Evolutionary conservation across 2,113 vertebrate genomes (phyloP), one percentile per base, ranked within the genome.

Genomic region (Microcebus tavaratra): DNA sequence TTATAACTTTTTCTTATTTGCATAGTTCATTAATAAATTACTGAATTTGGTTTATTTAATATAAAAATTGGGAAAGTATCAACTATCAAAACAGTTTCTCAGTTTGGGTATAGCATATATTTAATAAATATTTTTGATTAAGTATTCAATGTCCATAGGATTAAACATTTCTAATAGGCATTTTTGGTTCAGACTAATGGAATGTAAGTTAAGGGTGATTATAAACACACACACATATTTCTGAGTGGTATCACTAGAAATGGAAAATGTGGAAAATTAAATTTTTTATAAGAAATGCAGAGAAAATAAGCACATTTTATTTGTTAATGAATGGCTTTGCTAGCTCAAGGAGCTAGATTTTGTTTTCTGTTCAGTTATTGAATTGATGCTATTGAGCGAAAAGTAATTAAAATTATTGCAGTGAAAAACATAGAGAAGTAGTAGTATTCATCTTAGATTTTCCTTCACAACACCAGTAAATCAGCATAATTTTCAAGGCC

Each of bases 401-500:
- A 94, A 73, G 23, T 79, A 61, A 57, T 89, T 91, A 83, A 39
- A 93, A 68, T 72, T 95, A 76, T 50, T 87, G 42, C 81, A 90
- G 21, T 96, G 48, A 75, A 78, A 93, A 94, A 86, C 75, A 68
- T 21, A 68, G 18, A 2, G 2, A 83, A 57, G 34, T 93, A 79
- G 29, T 55, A 82, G 4, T 65, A 45, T 88, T 94, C 31, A 5
- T 94, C 50, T 86, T 80, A 72, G 9, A n/a, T 61, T 86, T 93
- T 83, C 17, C 13, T 95, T 87, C 63, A 88, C 63, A 95, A 93
- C 63, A 84, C 61, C 34, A 53, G 48, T 94, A 70, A 95, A 76
- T 90, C 76, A 70, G 75, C 57, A 91, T 89, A 93, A 86, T 95
- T 93, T 96, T 97, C 78, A 86, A 89, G 72, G 45, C 23, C 68